phyloP scores from a whole-genome alignment of 2,113 vertebrate genomes.

The Calidris pugnax region DNA sequence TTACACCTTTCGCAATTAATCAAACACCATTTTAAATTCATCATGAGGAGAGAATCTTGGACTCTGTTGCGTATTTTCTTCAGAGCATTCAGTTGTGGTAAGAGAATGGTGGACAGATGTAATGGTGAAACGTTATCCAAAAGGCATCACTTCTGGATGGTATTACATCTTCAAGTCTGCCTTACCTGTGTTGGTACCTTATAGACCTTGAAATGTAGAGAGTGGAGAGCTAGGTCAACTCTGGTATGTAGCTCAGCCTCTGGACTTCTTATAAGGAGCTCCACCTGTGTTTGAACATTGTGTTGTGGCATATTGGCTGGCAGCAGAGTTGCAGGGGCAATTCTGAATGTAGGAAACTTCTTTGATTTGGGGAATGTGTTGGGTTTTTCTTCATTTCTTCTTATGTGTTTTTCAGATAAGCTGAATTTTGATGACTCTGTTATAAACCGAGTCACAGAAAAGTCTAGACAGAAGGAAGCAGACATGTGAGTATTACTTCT shows the following conservation, averaged over 20 bases:
- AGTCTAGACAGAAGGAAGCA: slow-evolving; percentile 80
- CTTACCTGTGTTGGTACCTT: background rate
- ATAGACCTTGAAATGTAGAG: background rate
- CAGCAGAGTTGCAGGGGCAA: background rate
- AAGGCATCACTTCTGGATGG: background rate
- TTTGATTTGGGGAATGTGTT: background rate
- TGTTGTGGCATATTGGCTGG: background rate
- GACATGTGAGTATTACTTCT: slow-evolving; percentile 75
- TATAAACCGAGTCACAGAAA: slow-evolving; percentile 82
- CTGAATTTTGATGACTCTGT: slow-evolving; percentile 81
- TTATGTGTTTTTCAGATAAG: slow-evolving; percentile 72
- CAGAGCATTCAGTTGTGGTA: background rate
- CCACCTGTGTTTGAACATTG: background rate
- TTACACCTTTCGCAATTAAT: background rate
- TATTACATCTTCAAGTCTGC: background rate
- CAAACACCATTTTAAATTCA: background rate
- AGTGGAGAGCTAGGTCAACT: background rate
- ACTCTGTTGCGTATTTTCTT: background rate
- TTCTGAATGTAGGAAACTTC: background rate
- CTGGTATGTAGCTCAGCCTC: background rate
- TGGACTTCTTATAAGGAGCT: background rate
- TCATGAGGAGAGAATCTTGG: background rate
- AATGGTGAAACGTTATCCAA: background rate
- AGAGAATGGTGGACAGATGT: background rate
- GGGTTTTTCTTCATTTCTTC: background rate